Base-by-base conservation (phyloP, 2,888 invertebrate species). In the Drosophila lacicola region DNA sequence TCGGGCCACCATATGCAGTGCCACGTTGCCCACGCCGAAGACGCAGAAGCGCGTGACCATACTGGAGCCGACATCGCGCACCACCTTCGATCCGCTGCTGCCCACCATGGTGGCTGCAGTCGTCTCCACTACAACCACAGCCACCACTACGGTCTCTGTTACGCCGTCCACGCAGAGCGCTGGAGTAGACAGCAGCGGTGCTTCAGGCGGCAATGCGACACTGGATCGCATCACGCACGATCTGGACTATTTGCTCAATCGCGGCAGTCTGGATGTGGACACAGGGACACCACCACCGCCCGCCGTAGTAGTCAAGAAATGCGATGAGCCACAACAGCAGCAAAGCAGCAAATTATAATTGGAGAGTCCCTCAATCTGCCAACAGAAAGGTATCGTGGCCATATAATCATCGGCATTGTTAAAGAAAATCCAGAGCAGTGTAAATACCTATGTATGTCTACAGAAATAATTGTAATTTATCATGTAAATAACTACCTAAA, bases 211-310 rank as follows among this genome's bases (percentile, higher is more conserved):
- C 14, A 79, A 87, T 53, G 88, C 95, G 63, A 95, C 97, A 94
- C 92, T 97, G 53, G 95, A 96, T 92, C 95, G 96, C 90, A 97
- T 97, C 87, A 95, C 96, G 1, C 95, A 95, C 89, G 97, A 97
- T 92, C 93, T 97, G 80, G 96, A 97, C 92, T 97, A 96, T 93
- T 93, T 97, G 80, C 93, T 97, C 68, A 96, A 96, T 92, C 94
- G 96, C 62, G 88, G 82, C 13, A 65, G 42, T 10, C 49, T 68
- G n/a, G 67, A 76, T 36, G 53, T 36, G 47, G 78, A 76, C 5
- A 37, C 65, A 34, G 72, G 82, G 11, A 74, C 90, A 10, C 64
- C 63, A 62, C 77, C 70, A 47, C 83, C 70, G 3, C 82, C 82
- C n/a, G 64, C 78, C 45, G 76, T 74, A 51, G 62, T 77, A 41